These are phyloP conservation scores for Pandion haliaetus DNA, from an alignment of 2,113 vertebrate species.

Conservation along the genomic window DNA sequence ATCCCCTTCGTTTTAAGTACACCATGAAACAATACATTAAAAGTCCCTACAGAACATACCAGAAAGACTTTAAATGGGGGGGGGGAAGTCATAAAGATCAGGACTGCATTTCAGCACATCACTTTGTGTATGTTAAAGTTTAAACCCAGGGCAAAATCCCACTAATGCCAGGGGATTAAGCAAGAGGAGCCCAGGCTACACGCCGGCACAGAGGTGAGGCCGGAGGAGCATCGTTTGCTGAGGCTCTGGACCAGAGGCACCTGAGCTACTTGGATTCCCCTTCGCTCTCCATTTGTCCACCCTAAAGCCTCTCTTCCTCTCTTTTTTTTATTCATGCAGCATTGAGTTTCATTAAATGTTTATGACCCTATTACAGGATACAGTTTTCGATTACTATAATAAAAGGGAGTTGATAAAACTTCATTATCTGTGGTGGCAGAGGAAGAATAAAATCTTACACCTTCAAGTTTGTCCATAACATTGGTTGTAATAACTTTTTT, in stretches of 20 bases:
- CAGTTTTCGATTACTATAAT: slow-evolving; percentile 74
- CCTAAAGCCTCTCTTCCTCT: not conserved
- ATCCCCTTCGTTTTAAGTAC: not conserved
- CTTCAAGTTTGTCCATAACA: slow-evolving; percentile 68
- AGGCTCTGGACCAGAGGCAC: not conserved
- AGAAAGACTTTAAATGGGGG: not conserved
- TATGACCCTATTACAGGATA: slow-evolving; percentile 75
- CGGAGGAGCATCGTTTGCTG: not conserved
- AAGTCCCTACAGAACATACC: not conserved
- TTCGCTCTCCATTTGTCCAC: slow-evolving; percentile 55
- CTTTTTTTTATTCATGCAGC: slow-evolving; percentile 40
- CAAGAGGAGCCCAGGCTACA: not conserved
- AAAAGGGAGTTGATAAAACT: slow-evolving; percentile 78
- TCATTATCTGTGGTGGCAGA: slow-evolving; percentile 72
- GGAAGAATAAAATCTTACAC: slow-evolving; percentile 70
- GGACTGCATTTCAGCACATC: not conserved
- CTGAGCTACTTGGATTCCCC: slow-evolving; percentile 17
- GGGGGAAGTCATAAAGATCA: not conserved
- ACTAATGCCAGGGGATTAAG: not conserved
- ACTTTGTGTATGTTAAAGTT: not conserved
- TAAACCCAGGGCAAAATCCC: not conserved
- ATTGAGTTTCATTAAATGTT: slow-evolving; percentile 76
- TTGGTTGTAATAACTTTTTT: slow-evolving; percentile 60
- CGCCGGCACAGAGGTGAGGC: fast-evolving
- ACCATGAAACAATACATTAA: not conserved